Evolutionary conservation across 2,113 vertebrate genomes (phyloP), one percentile per base, ranked within the genome.

Genomic region (Atractosteus spatula): DNA sequence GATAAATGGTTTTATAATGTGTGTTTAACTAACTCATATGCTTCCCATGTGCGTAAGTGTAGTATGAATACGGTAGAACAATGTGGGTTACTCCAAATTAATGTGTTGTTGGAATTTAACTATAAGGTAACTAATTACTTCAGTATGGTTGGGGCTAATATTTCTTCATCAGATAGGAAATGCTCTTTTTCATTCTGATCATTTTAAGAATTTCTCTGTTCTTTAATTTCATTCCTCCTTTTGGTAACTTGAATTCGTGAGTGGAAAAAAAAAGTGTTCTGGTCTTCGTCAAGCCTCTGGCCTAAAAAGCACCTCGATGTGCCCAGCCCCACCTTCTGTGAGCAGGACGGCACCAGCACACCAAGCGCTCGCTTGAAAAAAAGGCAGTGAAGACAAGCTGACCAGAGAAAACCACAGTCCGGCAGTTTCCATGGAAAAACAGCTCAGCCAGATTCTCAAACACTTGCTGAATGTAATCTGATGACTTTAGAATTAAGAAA

Each of bases 141-240:
- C 89, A 90, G 76, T 77, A 87, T 89, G 89, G 79, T 78, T 13
- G 79, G 80, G 77, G 75, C 47, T 90, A 81, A 75, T 78, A 82
- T 89, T 88, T 90, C 89, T 79, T 92, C 87, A 89, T 89, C 82
- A 85, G 83, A 86, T 79, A 80, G 82, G 81, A 88, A 89, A 78
- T 73, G 68, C 72, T 74, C 70, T 74, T 77, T 79, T 80, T 74
- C 66, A 43, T 79, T 82, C 16, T 71, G 72, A 89, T 86, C 71
- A 82, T 87, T 90, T 90, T 84, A 61, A 74, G 77, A 78, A 55
- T 45, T 71, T 79, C 80, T 85, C 78, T 56, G 69, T 78, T 84
- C 84, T 90, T 79, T 70, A 68, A 79, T 87, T 86, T 86, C 76
- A 76, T 78, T 79, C 70, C 67, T 59, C 14, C n/a, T 59, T 59